phyloP scores from a whole-genome alignment of 92 coral and sea anemone species.

The Parazoanthus darwini region DNA sequence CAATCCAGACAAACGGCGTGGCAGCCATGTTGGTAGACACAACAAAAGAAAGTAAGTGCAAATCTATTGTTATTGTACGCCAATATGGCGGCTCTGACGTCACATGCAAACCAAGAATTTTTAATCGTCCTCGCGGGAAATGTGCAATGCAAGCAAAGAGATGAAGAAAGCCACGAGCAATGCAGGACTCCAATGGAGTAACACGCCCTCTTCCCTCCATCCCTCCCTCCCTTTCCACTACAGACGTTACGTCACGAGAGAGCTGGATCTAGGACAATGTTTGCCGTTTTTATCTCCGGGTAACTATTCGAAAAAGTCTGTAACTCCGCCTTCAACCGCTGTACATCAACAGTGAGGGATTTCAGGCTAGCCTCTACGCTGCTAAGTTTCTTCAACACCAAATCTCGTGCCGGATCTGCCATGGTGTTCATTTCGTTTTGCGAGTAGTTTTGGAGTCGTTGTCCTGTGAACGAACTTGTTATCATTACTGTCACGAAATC shows the following conservation, averaged over 20 bases:
- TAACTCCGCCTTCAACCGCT: slow-evolving; percentile 10
- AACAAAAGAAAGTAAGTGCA: too few species aligned
- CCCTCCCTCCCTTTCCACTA: not conserved
- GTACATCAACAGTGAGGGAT: slow-evolving; percentile 4
- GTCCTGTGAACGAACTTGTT: slow-evolving; percentile 3
- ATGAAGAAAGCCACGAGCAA: too few species aligned
- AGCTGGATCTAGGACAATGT: not conserved
- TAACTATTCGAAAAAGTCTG: not conserved
- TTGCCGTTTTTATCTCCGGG: slow-evolving; percentile 2
- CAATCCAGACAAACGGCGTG: too few species aligned
- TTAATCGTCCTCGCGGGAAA: too few species aligned
- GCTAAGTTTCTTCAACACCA: slow-evolving; percentile 11
- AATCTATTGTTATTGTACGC: too few species aligned
- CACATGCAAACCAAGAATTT: too few species aligned
- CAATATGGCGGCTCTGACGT: too few species aligned
- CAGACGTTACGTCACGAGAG: not conserved
- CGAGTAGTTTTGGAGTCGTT: slow-evolving; percentile 23
- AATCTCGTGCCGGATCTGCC: not conserved
- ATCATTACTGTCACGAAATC: not conserved
- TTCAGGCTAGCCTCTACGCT: slow-evolving; percentile 8
- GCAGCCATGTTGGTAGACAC: too few species aligned
- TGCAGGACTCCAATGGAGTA: too few species aligned
- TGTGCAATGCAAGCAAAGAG: too few species aligned
- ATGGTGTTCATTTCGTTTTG: not conserved
- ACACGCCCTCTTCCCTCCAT: too few species aligned